phyloP scores from a whole-genome alignment of 2,797 vertebrate species.

The Euphonia xanthogaster region DNA sequence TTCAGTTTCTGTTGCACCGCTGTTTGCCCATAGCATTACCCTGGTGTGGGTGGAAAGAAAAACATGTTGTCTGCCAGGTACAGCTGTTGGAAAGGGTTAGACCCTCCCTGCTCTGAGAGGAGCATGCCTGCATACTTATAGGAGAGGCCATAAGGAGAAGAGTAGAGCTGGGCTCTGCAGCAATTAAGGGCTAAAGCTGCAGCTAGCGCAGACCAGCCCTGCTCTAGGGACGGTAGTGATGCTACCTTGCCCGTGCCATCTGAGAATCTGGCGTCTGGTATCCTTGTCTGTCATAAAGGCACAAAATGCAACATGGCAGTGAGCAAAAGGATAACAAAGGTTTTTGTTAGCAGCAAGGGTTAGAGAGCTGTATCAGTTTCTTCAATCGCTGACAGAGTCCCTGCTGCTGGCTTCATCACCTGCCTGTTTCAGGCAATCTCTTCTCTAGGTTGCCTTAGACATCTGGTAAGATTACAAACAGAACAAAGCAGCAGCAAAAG shows the following conservation, averaged over 20 bases:
- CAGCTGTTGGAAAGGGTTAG: conserved; percentile 7
- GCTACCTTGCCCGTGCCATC: background rate
- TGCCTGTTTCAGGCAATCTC: conserved; percentile 47
- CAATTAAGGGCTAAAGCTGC: conserved; percentile 8
- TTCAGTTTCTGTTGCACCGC: background rate
- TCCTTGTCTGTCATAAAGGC: background rate
- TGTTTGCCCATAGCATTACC: conserved; percentile 31
- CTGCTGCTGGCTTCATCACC: conserved; percentile 53
- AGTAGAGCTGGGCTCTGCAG: background rate
- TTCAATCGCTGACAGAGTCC: background rate
- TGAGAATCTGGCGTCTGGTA: background rate
- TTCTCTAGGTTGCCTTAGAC: conserved; percentile 39
- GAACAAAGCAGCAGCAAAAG: conserved; percentile 53
- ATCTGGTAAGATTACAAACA: conserved; percentile 58
- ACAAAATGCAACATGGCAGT: background rate
- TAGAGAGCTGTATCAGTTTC: conserved; percentile 17
- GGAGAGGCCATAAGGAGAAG: background rate
- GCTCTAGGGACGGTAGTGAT: background rate
- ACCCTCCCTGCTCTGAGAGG: background rate
- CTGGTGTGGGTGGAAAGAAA: conserved; percentile 35
- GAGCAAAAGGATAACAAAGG: conserved; percentile 12
- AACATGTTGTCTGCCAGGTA: conserved; percentile 27
- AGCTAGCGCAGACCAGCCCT: background rate
- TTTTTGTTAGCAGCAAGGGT: background rate
- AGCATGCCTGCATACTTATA: background rate